These are phyloP conservation scores for Callithrix jacchus DNA, from an alignment of 2,113 vertebrate species.

Conservation along the genomic window DNA sequence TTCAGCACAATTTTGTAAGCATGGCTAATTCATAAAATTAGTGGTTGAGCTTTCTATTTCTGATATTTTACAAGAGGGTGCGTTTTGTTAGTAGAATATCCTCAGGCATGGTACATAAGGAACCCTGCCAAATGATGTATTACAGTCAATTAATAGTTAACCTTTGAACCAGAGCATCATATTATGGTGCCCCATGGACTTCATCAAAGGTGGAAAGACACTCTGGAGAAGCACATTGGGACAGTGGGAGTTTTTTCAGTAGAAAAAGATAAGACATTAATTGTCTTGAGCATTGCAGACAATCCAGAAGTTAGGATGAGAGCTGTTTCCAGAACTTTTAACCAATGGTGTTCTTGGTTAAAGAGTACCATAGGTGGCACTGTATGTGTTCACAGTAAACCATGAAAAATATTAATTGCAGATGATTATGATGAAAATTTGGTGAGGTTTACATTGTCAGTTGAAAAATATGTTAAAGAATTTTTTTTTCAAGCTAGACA, in stretches of 20 bases:
- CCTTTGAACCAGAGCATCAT: neutral
- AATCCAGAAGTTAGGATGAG: neutral
- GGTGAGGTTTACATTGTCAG: neutral
- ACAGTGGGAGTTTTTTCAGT: neutral
- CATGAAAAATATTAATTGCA: neutral
- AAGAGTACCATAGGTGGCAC: neutral
- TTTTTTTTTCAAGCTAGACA: neutral
- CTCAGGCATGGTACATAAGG: neutral
- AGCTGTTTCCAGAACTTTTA: neutral
- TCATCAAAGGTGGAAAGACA: neutral
- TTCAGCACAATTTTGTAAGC: conserved; percentile 49
- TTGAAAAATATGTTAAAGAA: neutral
- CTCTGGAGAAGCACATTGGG: neutral
- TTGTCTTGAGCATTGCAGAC: neutral
- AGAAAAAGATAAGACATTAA: neutral
- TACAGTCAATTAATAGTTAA: neutral
- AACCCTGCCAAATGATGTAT: neutral
- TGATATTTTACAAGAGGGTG: conserved; percentile 40
- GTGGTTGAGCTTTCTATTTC: conserved; percentile 34
- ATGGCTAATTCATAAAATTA: conserved; percentile 66
- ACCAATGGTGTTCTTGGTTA: neutral
- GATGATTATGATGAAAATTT: neutral
- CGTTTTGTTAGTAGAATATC: conserved; percentile 41
- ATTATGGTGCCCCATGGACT: neutral
- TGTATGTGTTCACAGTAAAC: neutral